Percentiles rank a stretch among this genome's conserved stretches.
Conservation (phyloP, 2,113 vertebrate genomes). For the Colistium nudipinnis region DNA sequence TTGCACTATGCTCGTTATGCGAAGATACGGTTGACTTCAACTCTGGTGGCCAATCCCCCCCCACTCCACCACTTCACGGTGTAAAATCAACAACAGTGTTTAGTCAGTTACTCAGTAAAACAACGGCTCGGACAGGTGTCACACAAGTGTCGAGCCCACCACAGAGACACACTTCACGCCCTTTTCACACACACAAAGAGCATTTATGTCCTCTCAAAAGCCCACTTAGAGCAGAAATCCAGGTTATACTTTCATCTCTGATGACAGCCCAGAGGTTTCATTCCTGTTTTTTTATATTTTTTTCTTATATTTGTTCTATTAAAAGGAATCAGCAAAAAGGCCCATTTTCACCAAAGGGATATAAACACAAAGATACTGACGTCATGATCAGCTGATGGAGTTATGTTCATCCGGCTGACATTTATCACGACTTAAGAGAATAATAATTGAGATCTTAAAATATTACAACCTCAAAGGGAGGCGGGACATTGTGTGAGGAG, state of each 20-base stretch:
- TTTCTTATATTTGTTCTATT: background rate
- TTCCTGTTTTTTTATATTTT: background rate
- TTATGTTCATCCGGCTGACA: constrained; percentile 21
- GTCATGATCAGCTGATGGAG: background rate
- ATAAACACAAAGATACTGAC: too few species aligned
- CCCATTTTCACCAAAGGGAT: too few species aligned
- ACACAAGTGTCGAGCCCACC: constrained; percentile 49
- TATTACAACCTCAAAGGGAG: constrained; percentile 28
- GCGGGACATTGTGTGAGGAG: constrained; percentile 23
- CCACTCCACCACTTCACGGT: background rate
- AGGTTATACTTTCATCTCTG: background rate
- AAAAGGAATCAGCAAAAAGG: background rate
- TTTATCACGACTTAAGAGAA: constrained; percentile 39
- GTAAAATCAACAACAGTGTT: constrained; percentile 44
- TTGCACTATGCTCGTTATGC: background rate
- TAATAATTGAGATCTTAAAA: constrained; percentile 1
- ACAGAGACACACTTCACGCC: constrained; percentile 23
- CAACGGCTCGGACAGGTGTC: constrained; percentile 40
- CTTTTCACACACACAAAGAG: background rate
- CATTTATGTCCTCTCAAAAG: background rate
- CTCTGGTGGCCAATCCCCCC: constrained; percentile 35
- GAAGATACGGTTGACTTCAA: constrained; percentile 5
- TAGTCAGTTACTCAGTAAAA: constrained; percentile 62
- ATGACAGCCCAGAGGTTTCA: background rate
- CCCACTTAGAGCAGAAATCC: background rate